Base-by-base conservation (phyloP, 1,140 invertebrate genomes). In the Samia ricini region DNA sequence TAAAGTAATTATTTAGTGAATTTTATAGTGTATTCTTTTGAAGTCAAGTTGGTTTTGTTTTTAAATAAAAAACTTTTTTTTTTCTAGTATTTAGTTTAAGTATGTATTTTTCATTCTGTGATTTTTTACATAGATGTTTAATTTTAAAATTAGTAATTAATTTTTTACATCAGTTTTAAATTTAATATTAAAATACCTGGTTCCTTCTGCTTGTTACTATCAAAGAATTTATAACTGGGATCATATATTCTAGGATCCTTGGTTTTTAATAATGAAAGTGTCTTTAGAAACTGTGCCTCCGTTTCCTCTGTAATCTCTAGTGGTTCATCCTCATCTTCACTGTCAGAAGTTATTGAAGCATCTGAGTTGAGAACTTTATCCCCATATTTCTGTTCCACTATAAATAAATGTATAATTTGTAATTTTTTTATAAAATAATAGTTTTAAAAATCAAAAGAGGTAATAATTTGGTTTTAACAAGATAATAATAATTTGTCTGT, bases 241-340 rank as follows among this genome's bases (percentile, higher is more conserved):
- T 98, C 93, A 90, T 98, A 98, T 68, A 98, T 98, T 71, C 92
- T 93, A 0, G 97, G 96, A 91, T 98, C 95, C 85, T 96, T 96
- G 26, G 93, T 96, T 83, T 98, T 99, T 5, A 99, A 83, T 61
- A 93, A 94, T 1, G 97, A 92, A 0, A 98, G 85, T 0, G 97
- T 96, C 90, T 95, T 96, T 4, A 97, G 94, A 86, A 98, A 99
- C 57, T 95, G 94, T 76, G 95, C 94, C 77, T 99, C 97, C 48
- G 96, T 91, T 68, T 95, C 92, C 68, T 88, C 85, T 0, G 78
- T 74, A 0, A 85, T 74, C 66, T 88, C 87, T 4, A 73, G 76
- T 4, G 80, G 76, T 26, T 79, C 83, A 59, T 89, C 83, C 19
- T 89, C 85, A 71, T 89, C 87, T 59, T 90, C 87, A 69, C 87